Conservation (phyloP, 2,113 vertebrate species). For the Nannobrachium achirus region DNA sequence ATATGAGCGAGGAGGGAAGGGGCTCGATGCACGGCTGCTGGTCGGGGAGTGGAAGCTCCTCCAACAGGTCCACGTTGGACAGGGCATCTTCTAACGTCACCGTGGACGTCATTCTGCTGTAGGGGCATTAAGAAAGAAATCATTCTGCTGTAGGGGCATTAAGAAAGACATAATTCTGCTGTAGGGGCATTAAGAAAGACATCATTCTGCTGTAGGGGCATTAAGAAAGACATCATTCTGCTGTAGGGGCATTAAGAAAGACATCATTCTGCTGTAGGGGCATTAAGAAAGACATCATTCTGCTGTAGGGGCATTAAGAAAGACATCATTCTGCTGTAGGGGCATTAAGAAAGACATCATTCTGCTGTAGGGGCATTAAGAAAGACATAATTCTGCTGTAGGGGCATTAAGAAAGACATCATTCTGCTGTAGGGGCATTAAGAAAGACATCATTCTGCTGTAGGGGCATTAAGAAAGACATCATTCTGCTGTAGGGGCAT, state of each 20-base stretch:
- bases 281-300: slow-evolving; percentile 94
- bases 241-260: slow-evolving; percentile 74
- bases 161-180: slow-evolving; percentile 91
- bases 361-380: slow-evolving; percentile 61
- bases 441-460: slow-evolving; percentile 90
- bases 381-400: slow-evolving; percentile 87
- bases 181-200: slow-evolving; percentile 71
- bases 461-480: slow-evolving; percentile 79
- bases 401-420: slow-evolving; percentile 85
- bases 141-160: slow-evolving; percentile 82
- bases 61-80: slow-evolving; percentile 97
- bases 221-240: slow-evolving; percentile 92
- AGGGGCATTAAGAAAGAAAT: too few relatives aligned
- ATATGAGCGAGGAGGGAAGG: slow-evolving; percentile 84
- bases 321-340: slow-evolving; percentile 86
- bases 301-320: slow-evolving; percentile 61
- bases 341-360: slow-evolving; percentile 93
- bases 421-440: slow-evolving; percentile 79
- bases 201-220: slow-evolving; percentile 83
- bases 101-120: slow-evolving; percentile 88
- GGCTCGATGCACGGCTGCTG: slow-evolving; percentile 98
- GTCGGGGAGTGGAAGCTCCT: slow-evolving; percentile 94
- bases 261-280: slow-evolving; percentile 83
- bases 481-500: slow-evolving; percentile 81
- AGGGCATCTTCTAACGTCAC: slow-evolving; percentile 97